These are phyloP conservation scores for Hippopotamus amphibius DNA, from an alignment of 2,113 vertebrate species.

Conservation along the genomic window DNA sequence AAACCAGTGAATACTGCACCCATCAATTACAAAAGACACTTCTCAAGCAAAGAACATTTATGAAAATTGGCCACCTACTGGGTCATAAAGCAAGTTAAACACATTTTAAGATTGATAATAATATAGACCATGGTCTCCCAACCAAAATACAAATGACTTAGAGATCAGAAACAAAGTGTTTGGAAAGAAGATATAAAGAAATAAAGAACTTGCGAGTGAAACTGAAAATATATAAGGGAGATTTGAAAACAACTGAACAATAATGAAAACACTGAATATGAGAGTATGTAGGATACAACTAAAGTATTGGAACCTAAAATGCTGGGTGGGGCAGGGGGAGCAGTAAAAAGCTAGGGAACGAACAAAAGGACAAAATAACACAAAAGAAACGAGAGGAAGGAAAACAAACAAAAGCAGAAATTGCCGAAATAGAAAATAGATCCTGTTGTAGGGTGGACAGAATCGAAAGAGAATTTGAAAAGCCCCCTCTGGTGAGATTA, in stretches of 20 bases:
- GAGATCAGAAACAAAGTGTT: background rate
- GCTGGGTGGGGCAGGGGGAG: background rate
- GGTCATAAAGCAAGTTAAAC: background rate
- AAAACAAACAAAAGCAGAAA: background rate
- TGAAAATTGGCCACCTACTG: background rate
- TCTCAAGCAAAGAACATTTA: background rate
- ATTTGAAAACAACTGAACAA: background rate
- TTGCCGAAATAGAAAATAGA: background rate
- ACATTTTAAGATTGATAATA: background rate
- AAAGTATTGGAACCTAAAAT: background rate
- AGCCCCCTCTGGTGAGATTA: background rate
- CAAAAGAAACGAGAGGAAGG: background rate
- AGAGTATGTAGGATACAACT: background rate
- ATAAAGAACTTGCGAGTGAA: background rate
- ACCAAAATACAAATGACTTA: background rate
- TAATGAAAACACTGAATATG: background rate
- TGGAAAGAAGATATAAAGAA: background rate
- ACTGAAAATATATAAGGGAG: background rate
- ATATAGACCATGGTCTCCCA: background rate
- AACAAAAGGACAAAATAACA: background rate
- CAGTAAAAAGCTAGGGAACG: background rate
- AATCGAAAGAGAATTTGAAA: conserved; percentile 24
- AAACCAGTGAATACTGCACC: background rate
- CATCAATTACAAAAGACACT: background rate
- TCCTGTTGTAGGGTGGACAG: background rate